A percentile compares a stretch with the other conserved stretches of the same genome.
These are phyloP conservation scores for Cinara cedri DNA, from an alignment of 2,888 invertebrate genomes.

Conservation along the genomic window DNA sequence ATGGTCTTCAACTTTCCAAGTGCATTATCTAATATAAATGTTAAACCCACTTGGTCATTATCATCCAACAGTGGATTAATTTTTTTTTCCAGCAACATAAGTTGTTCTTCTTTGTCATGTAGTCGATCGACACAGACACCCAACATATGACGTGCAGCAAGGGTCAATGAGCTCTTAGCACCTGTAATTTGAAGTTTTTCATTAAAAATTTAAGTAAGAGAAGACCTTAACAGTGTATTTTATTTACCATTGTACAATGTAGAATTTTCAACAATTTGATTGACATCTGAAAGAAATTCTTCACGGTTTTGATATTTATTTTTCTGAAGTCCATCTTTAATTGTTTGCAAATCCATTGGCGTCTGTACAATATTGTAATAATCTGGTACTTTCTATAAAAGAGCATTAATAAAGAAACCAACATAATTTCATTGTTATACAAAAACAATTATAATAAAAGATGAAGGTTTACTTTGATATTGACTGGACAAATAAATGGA, in stretches of 20 bases:
- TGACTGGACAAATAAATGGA: constrained; percentile 93
- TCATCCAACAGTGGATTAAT: constrained; percentile 98
- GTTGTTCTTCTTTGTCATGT: constrained; percentile 89
- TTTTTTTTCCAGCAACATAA: constrained; percentile 95
- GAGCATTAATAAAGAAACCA: constrained; percentile 72
- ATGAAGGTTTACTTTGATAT: constrained; percentile 73
- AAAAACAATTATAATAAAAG: constrained; percentile 17
- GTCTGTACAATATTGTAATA: constrained; percentile 89
- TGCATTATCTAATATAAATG: constrained; percentile 89
- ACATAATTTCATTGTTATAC: neutral
- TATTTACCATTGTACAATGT: constrained; percentile 82
- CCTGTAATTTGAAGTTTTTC: constrained; percentile 64
- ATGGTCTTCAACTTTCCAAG: constrained; percentile 85
- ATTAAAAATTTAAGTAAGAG: neutral
- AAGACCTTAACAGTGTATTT: neutral
- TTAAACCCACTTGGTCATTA: constrained; percentile 92
- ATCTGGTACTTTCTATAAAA: constrained; percentile 79
- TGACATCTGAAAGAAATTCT: constrained; percentile 92
- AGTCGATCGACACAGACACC: constrained; percentile 85
- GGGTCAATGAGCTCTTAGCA: constrained; percentile 80
- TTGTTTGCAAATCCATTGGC: constrained; percentile 97
- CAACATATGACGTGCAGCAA: constrained; percentile 87
- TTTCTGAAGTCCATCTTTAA: constrained; percentile 85
- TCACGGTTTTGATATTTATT: constrained; percentile 94
- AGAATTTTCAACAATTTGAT: constrained; percentile 95